Evolutionary conservation across 2,797 vertebrate species (phyloP), one percentile per base, ranked within the genome.

Genomic region (Siniperca undulata): DNA sequence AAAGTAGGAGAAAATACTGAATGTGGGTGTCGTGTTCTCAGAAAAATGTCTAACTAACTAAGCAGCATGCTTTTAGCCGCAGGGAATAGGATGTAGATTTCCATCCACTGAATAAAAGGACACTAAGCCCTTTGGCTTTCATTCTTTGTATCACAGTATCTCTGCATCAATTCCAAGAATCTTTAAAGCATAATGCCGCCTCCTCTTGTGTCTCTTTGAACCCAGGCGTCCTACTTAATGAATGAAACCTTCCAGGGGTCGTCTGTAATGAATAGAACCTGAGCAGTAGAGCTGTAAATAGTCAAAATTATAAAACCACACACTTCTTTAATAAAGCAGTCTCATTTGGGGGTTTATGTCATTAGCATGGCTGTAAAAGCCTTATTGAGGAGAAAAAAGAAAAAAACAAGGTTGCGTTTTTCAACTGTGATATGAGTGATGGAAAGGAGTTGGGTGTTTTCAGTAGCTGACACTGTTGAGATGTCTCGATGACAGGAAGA

Each of bases 141-240:
- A 36, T 62, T 80, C 24, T 82, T 62, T 71, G 11, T 52, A 50
- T 74, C 34, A 46, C 24, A 44, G 42, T 24, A 46, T 61, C 62
- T 36, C 44, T 67, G 56, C 77, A 77, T 84, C 48, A 59, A 34
- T 73, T 68, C 38, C 50, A 59, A 22, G 19, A 22, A 38, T 61
- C 52, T 82, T 56, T 27, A 64, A 72, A 86, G 24, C 72, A 66
- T 44, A 61, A 79, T 8, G 70, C 20, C 2, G 40, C 69, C 62
- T 68, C 34, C 56, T 69, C 61, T 71, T 34, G 60, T 48, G 24
- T 86, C 4, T 77, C 53, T 84, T 86, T 81, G 44, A 78, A 81
- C 70, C 14, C 44, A 4, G 40, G 27, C 19, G 4, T 78, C 42
- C 66, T 60, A 27, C 40, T 65, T 65, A 65, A 64, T 75, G 42